Evolutionary conservation across 2,888 invertebrate genomes (phyloP).

Genomic region (Pseudeuparius sepicola): DNA sequence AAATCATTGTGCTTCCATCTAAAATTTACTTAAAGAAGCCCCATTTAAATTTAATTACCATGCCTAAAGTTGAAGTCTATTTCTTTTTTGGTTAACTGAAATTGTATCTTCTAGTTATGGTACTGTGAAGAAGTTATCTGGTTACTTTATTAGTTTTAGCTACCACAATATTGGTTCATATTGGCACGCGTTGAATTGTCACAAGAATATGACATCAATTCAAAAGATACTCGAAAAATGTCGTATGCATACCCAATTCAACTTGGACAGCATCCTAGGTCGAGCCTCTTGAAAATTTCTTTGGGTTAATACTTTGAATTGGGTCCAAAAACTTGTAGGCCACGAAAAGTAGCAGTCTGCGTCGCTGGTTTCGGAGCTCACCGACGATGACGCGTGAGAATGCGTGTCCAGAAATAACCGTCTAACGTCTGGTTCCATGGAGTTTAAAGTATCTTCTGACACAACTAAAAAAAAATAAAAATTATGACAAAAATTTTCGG

Average conservation of each 20-base stretch:
- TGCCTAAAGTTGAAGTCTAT: too few species aligned
- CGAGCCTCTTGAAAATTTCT: constrained; percentile 67
- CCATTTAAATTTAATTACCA: too few species aligned
- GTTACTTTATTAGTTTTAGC: too few species aligned
- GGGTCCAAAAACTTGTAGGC: constrained; percentile 71
- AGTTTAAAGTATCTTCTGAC: constrained; percentile 40
- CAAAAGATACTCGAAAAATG: too few species aligned
- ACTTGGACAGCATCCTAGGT: constrained; percentile 63
- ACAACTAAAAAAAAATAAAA: constrained; percentile 15
- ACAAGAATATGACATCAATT: too few species aligned
- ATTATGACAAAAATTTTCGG: not conserved
- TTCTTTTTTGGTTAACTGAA: too few species aligned
- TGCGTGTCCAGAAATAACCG: constrained; percentile 60
- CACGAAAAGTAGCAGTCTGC: constrained; percentile 55
- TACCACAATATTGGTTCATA: too few species aligned
- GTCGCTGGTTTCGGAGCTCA: constrained; percentile 49
- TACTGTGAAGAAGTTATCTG: too few species aligned
- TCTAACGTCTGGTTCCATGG: constrained; percentile 51
- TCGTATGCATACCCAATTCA: constrained; percentile 62
- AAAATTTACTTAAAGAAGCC: too few species aligned
- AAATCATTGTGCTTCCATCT: too few species aligned
- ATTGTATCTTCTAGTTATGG: too few species aligned
- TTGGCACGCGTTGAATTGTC: too few species aligned
- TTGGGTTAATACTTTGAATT: constrained; percentile 64
- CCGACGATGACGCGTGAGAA: constrained; percentile 55